Base-by-base conservation (phyloP, 1,140 invertebrate species). In the Cyclina sinensis region DNA sequence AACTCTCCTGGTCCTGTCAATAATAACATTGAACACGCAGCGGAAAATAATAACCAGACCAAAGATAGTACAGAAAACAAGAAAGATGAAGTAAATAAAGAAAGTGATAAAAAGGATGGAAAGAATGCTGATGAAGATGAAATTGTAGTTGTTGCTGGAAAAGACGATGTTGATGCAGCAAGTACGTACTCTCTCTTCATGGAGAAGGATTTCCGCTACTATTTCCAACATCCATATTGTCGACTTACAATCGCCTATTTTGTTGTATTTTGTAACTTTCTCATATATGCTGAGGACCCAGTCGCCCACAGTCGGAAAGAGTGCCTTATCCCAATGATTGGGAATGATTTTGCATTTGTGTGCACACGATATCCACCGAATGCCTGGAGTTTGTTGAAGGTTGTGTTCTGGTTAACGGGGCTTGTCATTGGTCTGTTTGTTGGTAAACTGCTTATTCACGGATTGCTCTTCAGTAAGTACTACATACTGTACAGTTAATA, bases 211-310 rank as follows among this genome's bases (percentile, higher is more conserved):
- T 92, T 93, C 57, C 93, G 95, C 43, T 96, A 96, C 92, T 96
- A 96, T 90, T 96, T 96, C 92, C 96, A 97, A 92, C 96, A 97
- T 92, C 96, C 96, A 9, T 96, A 96, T 90, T 92, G 95, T 32
- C 92, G 96, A 12, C 91, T 96, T 0, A 95, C 96, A 90, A 94
- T 96, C 51, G 96, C 96, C 1, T 96, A 96, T 90, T 95, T 96
- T 90, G 96, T 96, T 18, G 96, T 96, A 30, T 96, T 96, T 90
- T 96, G 96, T 90, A 96, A 96, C 92, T 96, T 97, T 91, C 93
- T 96, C 32, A 95, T 97, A 16, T 97, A 96, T 93, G 96, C 96
- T 27, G 96, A 97, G 90, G 96, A 97, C 92, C 96, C 96, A n/a
- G 95, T 97, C 18, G 96, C 96, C 0, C 96, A 97, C 92, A 96